Base-by-base conservation (phyloP, 2,888 invertebrate species). In the Drosophila kuntzei region DNA sequence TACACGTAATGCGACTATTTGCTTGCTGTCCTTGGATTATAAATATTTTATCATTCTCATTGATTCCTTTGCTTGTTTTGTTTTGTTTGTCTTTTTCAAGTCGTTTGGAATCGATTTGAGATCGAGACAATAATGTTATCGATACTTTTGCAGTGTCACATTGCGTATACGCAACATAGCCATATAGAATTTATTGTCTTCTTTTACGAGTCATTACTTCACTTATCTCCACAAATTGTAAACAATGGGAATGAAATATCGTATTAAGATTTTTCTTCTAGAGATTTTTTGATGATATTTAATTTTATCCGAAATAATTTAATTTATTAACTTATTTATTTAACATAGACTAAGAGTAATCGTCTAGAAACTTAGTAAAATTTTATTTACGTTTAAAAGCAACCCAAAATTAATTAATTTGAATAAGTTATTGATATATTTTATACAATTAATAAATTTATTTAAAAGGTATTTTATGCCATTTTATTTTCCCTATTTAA, bases 1-100 rank as follows among this genome's bases (percentile, higher is more conserved):
- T 59, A 59, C 50, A 60, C 51, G 51, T 22, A 46, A 37, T 46
- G 6, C n/a, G 36, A 9, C 12, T n/a, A 20, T 43, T 51, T 47
- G 27, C 22, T 12, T 41, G 3, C 41, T 43, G 18, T 29, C 18
- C 27, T 29, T 41, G 41, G 11, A 43, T 20, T n/a, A 14, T n/a
- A n/a, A n/a, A 7, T 32, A 29, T 54, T 29, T 20, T 7, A 22
- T 34, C 16, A 55, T 25, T 22, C n/a, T 27, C 47, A 47, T 27
- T 47, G 37, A 37, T 16, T 44, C 22, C 22, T n/a, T n/a, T 14
- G 47, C 22, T 32, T 6, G 11, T 20, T 22, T 32, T 6, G 11
- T 20, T 22, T 27, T 37, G 25, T 41, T 51, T 53, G 39, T 18
- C 27, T 25, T 8, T 16, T 29, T 46, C 22, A 12, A n/a, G 20